These are phyloP conservation scores for Chaunax sp. DNA, from an alignment of 2,797 vertebrate species.

Conservation along the genomic window DNA sequence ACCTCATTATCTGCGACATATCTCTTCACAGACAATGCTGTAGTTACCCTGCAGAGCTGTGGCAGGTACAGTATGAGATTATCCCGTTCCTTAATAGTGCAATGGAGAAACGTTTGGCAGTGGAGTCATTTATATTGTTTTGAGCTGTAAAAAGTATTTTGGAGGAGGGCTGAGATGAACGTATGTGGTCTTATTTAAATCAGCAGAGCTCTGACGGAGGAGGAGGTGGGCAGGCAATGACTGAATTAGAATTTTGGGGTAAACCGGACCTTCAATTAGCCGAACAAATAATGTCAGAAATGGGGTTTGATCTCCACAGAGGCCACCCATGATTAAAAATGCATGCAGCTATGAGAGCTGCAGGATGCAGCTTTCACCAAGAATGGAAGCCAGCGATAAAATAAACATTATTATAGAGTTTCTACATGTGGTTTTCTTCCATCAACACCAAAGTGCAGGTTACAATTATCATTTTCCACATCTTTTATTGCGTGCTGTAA, in stretches of 20 bases:
- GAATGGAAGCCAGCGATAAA: constrained; percentile 15
- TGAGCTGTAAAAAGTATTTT: constrained; percentile 10
- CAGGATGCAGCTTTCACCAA: not conserved
- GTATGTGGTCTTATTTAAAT: not conserved
- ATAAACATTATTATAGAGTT: constrained; percentile 36
- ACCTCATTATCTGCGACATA: constrained; percentile 33
- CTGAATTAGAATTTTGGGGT: constrained; percentile 8
- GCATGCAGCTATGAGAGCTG: not conserved
- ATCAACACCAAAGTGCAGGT: constrained; percentile 39
- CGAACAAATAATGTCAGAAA: constrained; percentile 4
- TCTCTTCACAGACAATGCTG: not conserved
- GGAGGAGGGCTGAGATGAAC: not conserved
- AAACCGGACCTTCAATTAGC: constrained; percentile 21
- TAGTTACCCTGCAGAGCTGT: not conserved
- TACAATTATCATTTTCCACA: constrained; percentile 43
- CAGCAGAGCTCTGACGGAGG: constrained; percentile 4
- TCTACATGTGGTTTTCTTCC: constrained; percentile 22
- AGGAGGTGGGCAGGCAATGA: constrained; percentile 5
- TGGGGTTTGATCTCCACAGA: constrained; percentile 12
- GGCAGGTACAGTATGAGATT: no score
- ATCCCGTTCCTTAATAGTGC: no score
- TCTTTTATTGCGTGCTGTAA: constrained; percentile 39
- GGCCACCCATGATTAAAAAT: constrained; percentile 45
- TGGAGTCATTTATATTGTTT: not conserved
- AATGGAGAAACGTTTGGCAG: not conserved